Conservation (phyloP, 2,797 vertebrate species). For the Sebastes kiyomatsui region DNA sequence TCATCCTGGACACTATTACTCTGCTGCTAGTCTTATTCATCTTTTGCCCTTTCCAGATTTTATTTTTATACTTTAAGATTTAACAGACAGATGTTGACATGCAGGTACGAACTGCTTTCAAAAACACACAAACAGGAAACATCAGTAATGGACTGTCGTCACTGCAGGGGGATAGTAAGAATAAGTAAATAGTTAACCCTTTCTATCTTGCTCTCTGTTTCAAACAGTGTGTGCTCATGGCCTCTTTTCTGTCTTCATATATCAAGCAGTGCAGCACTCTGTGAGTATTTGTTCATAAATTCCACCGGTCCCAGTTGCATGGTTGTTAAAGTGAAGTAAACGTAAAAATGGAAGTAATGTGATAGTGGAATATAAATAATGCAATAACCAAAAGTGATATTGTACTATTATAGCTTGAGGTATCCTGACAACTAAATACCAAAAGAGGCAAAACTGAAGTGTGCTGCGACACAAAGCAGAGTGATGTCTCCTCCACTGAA, state of each 20-base stretch:
- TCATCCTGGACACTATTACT: neutral
- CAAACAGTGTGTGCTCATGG: neutral
- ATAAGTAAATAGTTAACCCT: conserved; percentile 60
- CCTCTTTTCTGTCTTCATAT: neutral
- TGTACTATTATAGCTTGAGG: neutral
- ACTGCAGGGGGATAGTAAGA: conserved; percentile 43
- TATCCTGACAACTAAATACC: neutral
- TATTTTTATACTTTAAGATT: neutral
- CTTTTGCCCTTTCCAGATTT: neutral
- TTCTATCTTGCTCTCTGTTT: conserved; percentile 3
- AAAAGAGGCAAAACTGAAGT: neutral
- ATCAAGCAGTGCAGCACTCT: conserved; percentile 10
- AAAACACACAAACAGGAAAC: neutral
- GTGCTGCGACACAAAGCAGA: neutral
- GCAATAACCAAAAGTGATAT: neutral
- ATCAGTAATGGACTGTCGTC: conserved; percentile 34
- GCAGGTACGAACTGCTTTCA: neutral
- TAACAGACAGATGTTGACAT: neutral
- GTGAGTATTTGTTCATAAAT: conserved; percentile 14
- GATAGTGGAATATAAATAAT: conserved; percentile 23
- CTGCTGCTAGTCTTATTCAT: neutral
- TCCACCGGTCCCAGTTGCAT: neutral
- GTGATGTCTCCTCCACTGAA: neutral
- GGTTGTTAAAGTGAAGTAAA: conserved; percentile 24
- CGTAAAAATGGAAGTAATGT: conserved; percentile 3